Conservation (phyloP, 30 jellyfish, hydroid and myxozoan species). For the Cassiopea andromeda region DNA sequence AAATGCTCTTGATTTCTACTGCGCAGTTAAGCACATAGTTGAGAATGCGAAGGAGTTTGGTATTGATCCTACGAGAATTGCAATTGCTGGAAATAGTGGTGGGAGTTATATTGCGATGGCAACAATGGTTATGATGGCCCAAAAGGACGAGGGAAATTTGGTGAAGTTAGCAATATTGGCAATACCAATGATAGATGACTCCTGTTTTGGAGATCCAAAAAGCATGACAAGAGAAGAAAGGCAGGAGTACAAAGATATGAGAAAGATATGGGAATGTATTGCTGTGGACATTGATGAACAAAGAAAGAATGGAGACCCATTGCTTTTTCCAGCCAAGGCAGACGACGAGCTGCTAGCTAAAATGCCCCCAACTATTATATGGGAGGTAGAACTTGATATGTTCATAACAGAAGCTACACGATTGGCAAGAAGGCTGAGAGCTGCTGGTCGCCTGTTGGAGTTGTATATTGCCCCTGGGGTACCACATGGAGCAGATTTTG, state of each 20-base stretch:
- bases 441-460: constrained; percentile 57
- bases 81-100: constrained; percentile 58
- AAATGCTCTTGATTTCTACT: constrained; percentile 38
- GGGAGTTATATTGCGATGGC: constrained; percentile 52
- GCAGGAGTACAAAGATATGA: neutral
- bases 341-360: constrained; percentile 36
- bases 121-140: constrained; percentile 63
- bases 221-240: constrained; percentile 55
- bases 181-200: constrained; percentile 56
- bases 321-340: constrained; percentile 54
- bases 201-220: constrained; percentile 23
- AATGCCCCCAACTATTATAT: constrained; percentile 38
- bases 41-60: constrained; percentile 47
- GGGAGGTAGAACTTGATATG: constrained; percentile 33
- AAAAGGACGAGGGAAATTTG: constrained; percentile 31
- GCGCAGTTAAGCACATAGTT: constrained; percentile 33
- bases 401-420: constrained; percentile 39
- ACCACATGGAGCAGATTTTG: neutral
- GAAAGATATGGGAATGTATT: constrained; percentile 45
- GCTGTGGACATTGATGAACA: constrained; percentile 48
- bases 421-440: constrained; percentile 47
- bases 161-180: constrained; percentile 20
- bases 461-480: constrained; percentile 14
- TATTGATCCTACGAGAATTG: constrained; percentile 26
- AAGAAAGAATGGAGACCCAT: constrained; percentile 35